Conservation (phyloP, 2,113 vertebrate species). For the Emydura subglobosa region DNA sequence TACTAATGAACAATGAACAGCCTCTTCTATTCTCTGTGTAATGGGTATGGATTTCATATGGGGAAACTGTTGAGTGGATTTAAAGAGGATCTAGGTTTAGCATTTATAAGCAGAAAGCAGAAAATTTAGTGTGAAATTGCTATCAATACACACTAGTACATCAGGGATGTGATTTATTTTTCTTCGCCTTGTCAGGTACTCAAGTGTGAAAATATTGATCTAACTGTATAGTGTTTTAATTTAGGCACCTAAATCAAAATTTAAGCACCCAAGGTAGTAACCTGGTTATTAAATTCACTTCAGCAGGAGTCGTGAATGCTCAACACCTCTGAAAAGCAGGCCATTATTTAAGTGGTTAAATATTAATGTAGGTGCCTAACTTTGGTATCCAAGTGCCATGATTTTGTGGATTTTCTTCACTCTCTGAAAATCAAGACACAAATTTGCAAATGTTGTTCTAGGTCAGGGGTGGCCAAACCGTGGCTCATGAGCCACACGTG, state of each 20-base stretch:
- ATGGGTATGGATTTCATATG: not conserved
- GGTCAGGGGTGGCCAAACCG: too few species aligned
- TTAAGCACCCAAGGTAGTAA: not conserved
- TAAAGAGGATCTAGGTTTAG: not conserved
- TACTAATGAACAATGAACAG: conserved; percentile 33
- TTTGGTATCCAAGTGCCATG: not conserved
- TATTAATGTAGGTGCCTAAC: not conserved
- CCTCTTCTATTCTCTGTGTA: conserved; percentile 5
- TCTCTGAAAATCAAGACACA: not conserved
- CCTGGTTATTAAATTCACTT: not conserved
- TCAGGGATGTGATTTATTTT: not conserved
- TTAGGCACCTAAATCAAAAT: not conserved
- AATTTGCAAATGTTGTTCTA: not conserved
- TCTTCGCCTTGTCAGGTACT: not conserved
- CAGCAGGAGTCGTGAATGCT: not conserved
- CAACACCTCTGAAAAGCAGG: not conserved
- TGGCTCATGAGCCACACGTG: too few species aligned
- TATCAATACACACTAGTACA: not conserved
- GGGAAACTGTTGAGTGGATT: not conserved
- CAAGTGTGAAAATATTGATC: not conserved
- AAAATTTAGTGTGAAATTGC: not conserved
- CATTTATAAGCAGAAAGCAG: not conserved
- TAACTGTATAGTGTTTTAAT: not conserved
- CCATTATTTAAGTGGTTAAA: not conserved
- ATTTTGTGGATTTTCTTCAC: not conserved